Conservation (phyloP, 2,113 vertebrate genomes). For the Grantiella picta region DNA sequence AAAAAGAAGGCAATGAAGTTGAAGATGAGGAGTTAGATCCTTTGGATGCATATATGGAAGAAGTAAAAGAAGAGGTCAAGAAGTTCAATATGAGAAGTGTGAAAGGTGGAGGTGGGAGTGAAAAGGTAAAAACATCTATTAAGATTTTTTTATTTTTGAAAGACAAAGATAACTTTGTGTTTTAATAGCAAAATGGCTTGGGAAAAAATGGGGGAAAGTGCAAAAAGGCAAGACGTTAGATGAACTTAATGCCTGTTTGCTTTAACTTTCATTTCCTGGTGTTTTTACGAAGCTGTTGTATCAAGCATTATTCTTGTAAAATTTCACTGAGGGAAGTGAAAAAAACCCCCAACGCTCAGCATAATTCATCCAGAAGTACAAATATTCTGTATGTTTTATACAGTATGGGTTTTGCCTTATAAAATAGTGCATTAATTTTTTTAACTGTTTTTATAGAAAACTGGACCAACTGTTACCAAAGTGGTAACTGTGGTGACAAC, state of each 20-base stretch:
- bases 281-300: not conserved
- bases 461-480: slow-evolving; percentile 90
- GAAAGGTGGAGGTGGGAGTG: slow-evolving; percentile 85
- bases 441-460: slow-evolving; percentile 76
- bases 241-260: not conserved
- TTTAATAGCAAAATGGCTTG: not conserved
- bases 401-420: not conserved
- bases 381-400: not conserved
- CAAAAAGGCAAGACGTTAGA: not conserved
- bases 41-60: slow-evolving; percentile 98
- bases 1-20: slow-evolving; percentile 79
- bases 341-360: not conserved
- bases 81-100: slow-evolving; percentile 97
- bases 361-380: not conserved
- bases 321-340: not conserved
- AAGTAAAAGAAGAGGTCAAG: slow-evolving; percentile 98
- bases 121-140: slow-evolving; percentile 80
- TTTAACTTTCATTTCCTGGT: not conserved
- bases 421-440: not conserved
- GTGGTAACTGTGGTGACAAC: slow-evolving; percentile 94
- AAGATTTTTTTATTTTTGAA: not conserved
- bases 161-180: not conserved
- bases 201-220: not conserved
- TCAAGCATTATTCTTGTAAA: not conserved
- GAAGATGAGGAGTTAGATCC: slow-evolving; percentile 91